Percentiles rank a stretch among this genome's conserved stretches.
Conservation (phyloP, 1,140 invertebrate genomes). For the Campoletis sonorensis region DNA sequence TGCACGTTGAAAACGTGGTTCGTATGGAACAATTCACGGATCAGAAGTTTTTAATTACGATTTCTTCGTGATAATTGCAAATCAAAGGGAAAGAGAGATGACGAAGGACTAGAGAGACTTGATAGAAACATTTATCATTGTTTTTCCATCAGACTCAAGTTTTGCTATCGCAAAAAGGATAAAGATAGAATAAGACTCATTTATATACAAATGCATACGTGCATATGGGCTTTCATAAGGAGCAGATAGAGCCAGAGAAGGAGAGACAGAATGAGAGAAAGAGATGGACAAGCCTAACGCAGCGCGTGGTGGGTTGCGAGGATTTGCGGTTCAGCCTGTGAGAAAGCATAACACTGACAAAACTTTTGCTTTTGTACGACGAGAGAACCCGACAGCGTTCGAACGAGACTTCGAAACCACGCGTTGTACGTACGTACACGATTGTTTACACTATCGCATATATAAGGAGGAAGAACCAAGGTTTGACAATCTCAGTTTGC, state of each 20-base stretch:
- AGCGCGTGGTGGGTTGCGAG: background rate
- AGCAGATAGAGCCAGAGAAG: background rate
- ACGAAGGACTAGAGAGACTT: too few species aligned
- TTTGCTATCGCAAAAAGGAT: conserved; percentile 28
- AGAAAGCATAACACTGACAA: conserved; percentile 63
- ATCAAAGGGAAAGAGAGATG: too few species aligned
- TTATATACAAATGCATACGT: background rate
- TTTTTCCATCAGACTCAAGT: conserved; percentile 3
- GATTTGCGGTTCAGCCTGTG: background rate
- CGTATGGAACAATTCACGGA: too few species aligned
- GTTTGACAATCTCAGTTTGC: conserved; percentile 75
- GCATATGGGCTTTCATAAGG: background rate
- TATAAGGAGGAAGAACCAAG: conserved; percentile 72
- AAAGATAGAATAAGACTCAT: background rate
- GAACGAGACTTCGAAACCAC: conserved; percentile 61
- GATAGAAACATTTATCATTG: background rate
- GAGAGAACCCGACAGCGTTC: conserved; percentile 52
- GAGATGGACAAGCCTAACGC: background rate
- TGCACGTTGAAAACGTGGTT: too few species aligned
- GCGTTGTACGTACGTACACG: conserved; percentile 62
- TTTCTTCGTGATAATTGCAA: too few species aligned
- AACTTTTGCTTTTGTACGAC: conserved; percentile 61
- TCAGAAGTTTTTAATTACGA: too few species aligned
- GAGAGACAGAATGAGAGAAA: background rate
- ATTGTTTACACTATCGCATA: conserved; percentile 74